phyloP scores from a whole-genome alignment of 2,888 invertebrate species.

The Biston stratarius region DNA sequence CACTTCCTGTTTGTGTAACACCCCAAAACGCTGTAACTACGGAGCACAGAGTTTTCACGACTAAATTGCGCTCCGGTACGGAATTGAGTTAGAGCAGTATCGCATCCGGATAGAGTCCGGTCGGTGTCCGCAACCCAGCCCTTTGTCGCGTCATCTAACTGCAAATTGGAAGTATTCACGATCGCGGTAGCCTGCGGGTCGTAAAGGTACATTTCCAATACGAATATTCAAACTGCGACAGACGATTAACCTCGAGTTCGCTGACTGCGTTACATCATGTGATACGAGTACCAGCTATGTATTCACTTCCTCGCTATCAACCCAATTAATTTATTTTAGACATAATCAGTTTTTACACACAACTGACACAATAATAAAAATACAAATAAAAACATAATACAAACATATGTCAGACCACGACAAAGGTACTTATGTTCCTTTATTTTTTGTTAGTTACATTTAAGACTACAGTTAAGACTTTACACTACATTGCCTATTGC shows the following conservation, averaged over 20 bases:
- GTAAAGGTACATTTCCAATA: not conserved
- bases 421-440: too few relatives aligned
- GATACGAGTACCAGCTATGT: too few relatives aligned
- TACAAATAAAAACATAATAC: too few relatives aligned
- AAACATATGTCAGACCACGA: too few relatives aligned
- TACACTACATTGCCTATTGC: too few relatives aligned
- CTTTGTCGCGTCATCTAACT: slow-evolving; percentile 79
- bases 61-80: slow-evolving; percentile 60
- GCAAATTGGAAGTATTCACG: slow-evolving; percentile 75
- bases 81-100: slow-evolving; percentile 66
- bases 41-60: slow-evolving; percentile 54
- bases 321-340: too few relatives aligned
- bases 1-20: slow-evolving; percentile 29
- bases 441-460: too few relatives aligned
- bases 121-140: slow-evolving; percentile 52
- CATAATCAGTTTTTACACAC: too few relatives aligned
- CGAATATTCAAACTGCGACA: not conserved
- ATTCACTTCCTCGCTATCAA: too few relatives aligned
- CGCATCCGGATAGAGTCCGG: slow-evolving; percentile 50
- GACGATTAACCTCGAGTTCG: not conserved
- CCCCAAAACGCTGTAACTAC: slow-evolving; percentile 43
- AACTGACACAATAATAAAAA: too few relatives aligned
- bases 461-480: too few relatives aligned
- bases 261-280: too few relatives aligned
- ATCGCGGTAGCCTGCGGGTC: slow-evolving; percentile 48